phyloP scores from a whole-genome alignment of 1,140 invertebrate genomes.

The Contarinia nasturtii region DNA sequence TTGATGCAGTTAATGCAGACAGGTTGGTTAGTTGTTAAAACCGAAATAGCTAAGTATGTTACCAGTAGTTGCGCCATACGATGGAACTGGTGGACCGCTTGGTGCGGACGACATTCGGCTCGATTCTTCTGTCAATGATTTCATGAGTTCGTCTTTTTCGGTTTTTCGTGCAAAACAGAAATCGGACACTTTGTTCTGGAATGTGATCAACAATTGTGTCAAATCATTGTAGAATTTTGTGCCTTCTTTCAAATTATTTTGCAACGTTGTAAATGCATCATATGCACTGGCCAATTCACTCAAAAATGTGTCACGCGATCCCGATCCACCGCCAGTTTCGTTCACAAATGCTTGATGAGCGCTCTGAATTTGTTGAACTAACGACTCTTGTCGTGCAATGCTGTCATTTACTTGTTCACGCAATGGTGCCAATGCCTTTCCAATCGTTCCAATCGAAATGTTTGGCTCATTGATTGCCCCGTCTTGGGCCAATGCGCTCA shows the following conservation, averaged over 20 bases:
- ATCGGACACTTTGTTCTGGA: constrained; percentile 96
- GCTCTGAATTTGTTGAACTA: constrained; percentile 59
- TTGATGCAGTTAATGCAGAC: neutral
- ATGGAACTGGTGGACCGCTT: constrained; percentile 38
- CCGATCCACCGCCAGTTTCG: constrained; percentile 45
- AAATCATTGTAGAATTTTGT: constrained; percentile 98
- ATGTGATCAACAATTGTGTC: constrained; percentile 76
- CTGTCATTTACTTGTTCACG: constrained; percentile 64
- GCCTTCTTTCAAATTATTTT: constrained; percentile 81
- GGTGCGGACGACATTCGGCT: constrained; percentile 38
- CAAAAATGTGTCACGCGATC: constrained; percentile 57
- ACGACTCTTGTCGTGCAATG: constrained; percentile 52
- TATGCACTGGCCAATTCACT: constrained; percentile 73
- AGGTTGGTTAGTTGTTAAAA: neutral
- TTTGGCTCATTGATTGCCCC: constrained; percentile 75
- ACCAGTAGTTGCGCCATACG: constrained; percentile 24
- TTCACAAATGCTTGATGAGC: constrained; percentile 54
- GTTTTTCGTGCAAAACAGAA: constrained; percentile 98
- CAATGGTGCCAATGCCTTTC: constrained; percentile 59
- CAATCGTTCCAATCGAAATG: constrained; percentile 56
- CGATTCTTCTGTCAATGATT: constrained; percentile 65
- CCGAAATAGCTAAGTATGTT: constrained; percentile 4
- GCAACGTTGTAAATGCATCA: constrained; percentile 81
- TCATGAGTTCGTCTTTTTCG: constrained; percentile 93
- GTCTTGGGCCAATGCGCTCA: constrained; percentile 59